Evolutionary conservation across 2,888 invertebrate genomes (phyloP).

Genomic region (Pherbina coryleti): DNA sequence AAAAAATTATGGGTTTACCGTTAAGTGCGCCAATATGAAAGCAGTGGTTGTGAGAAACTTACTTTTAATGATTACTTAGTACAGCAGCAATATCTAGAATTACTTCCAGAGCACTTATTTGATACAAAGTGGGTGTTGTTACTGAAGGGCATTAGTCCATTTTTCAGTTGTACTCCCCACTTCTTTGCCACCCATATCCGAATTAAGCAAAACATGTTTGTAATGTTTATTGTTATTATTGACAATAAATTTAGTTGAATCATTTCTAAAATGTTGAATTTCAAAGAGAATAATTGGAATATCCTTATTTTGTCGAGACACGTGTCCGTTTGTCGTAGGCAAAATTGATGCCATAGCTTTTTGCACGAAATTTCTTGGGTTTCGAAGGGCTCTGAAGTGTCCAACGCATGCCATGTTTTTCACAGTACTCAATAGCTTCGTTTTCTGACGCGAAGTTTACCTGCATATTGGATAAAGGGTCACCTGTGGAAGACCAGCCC

Average conservation of each 20-base stretch:
- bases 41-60: no score
- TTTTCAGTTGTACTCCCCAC: background rate
- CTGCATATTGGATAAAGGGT: constrained; percentile 93
- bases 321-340: constrained; percentile 96
- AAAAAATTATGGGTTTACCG: no score
- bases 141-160: background rate
- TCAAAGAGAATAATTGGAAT: background rate
- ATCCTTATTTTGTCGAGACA: constrained; percentile 87
- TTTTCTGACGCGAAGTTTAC: constrained; percentile 83
- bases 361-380: constrained; percentile 80
- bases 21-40: no score
- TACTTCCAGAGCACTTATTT: no score
- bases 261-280: background rate
- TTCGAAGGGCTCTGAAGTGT: constrained; percentile 82
- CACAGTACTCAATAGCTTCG: constrained; percentile 92
- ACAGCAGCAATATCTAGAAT: no score
- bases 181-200: background rate
- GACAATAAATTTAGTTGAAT: background rate
- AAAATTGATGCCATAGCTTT: constrained; percentile 94
- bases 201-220: no score
- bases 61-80: no score
- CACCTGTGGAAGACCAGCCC: constrained; percentile 97
- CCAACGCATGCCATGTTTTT: constrained; percentile 95
- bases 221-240: background rate
- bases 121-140: no score